These are phyloP conservation scores for Scophthalmus maximus DNA, from an alignment of 2,113 vertebrate genomes.

Conservation along the genomic window DNA sequence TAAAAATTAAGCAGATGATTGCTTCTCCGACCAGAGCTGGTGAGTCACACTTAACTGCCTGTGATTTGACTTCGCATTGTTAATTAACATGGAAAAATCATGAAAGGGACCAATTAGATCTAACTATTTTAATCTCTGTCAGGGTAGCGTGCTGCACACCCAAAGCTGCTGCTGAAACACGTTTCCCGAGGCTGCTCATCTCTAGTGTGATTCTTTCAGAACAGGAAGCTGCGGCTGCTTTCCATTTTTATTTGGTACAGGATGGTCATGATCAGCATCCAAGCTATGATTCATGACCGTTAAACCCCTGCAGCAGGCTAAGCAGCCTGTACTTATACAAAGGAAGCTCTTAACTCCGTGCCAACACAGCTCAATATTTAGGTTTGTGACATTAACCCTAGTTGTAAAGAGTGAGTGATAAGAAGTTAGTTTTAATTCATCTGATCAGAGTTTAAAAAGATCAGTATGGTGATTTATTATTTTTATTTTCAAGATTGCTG, in stretches of 20 bases:
- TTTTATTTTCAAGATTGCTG: slow-evolving; percentile 7
- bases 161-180: neutral
- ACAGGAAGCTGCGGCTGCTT: slow-evolving; percentile 29
- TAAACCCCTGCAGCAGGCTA: slow-evolving; percentile 42
- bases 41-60: slow-evolving; percentile 44
- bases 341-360: slow-evolving; percentile 17
- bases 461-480: neutral
- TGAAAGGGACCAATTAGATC: slow-evolving; percentile 65
- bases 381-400: too few species aligned
- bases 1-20: slow-evolving; percentile 59
- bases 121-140: slow-evolving; percentile 29
- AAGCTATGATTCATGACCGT: slow-evolving; percentile 55
- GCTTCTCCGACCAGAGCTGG: slow-evolving; percentile 43
- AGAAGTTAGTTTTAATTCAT: too few species aligned
- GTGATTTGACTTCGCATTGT: slow-evolving; percentile 51
- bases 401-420: too few species aligned
- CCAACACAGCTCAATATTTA: too few species aligned
- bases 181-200: neutral
- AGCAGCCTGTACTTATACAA: slow-evolving; percentile 21
- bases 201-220: slow-evolving; percentile 7
- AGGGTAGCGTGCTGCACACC: slow-evolving; percentile 6
- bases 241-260: slow-evolving; percentile 41
- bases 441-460: too few species aligned
- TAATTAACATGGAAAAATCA: slow-evolving; percentile 68
- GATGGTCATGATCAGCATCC: slow-evolving; percentile 59